Conservation (phyloP, 2,113 vertebrate species). For the Apaloderma vittatum region DNA sequence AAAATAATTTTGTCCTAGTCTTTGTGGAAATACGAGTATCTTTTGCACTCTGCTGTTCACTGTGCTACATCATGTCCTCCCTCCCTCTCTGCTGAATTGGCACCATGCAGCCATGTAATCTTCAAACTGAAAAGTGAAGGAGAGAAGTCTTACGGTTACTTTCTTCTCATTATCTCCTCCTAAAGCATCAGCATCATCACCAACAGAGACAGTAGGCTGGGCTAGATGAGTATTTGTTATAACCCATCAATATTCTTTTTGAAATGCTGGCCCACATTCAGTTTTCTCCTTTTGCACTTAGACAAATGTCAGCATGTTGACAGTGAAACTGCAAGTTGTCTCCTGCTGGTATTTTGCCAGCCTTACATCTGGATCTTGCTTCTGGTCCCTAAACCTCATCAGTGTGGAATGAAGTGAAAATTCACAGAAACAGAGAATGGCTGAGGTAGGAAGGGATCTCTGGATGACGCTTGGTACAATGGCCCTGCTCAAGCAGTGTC, state of each 20-base stretch:
- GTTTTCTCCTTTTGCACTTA: not conserved
- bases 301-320: accelerated
- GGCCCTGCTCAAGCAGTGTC: accelerated
- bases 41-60: not conserved
- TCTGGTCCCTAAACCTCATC: not conserved
- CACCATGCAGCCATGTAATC: not conserved
- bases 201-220: not conserved
- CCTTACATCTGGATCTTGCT: not conserved
- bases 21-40: not conserved
- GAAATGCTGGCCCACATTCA: not conserved
- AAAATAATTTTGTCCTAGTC: not conserved
- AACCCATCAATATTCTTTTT: not conserved
- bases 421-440: not conserved
- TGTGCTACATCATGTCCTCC: not conserved
- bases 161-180: not conserved
- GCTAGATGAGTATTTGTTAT: not conserved
- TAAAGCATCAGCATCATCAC: not conserved
- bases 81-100: not conserved
- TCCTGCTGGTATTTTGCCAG: not conserved
- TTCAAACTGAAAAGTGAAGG: not conserved
- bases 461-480: not conserved
- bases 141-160: not conserved
- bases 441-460: not conserved
- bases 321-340: not conserved
- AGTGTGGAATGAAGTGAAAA: not conserved